Evolutionary conservation across 35 echinoderm and acorn worm genomes (phyloP), one percentile per base, ranked within the genome.

Genomic region (Lytechinus variegatus): DNA sequence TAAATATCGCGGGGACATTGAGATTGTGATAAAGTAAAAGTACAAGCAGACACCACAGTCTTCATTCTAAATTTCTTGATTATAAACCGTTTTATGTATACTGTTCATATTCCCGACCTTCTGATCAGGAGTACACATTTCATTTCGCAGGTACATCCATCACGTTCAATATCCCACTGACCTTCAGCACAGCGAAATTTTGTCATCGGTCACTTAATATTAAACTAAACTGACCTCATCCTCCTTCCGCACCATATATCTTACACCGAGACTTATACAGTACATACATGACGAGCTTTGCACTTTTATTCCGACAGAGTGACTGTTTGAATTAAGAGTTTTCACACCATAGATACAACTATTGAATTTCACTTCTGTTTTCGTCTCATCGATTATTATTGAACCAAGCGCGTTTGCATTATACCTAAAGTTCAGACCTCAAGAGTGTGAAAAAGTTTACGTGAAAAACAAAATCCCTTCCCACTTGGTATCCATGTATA

Each of bases 251-350:
- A 2, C n/a, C 66, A 79, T 8, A 7, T n/a, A 7, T n/a, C 66
- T 24, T 79, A 19, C 66, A 79, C 6, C 66, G n/a, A 7, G 66
- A 79, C 19, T 79, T 79, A 79, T 79, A 79, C 66, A 24, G 19
- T 79, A 79, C 66, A 79, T 79, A 79, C 66, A 79, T 79, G 66
- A 79, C 66, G 66, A 79, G 66, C n/a, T 79, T 24, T 79, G 66
- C 21, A 79, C 66, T 79, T 79, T 79, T 16, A 79, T 79, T 16
- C 66, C 19, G 33, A 44, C 33, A 44, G 33, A 44, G 33, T 79
- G 19, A 79, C 7, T 79, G 1, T 24, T 8, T 79, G 16, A 16
- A 16, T 79, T 24, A 19, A 79, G 2, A 5, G n/a, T 79, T 19
- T 4, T 24, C 21, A 24, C 66, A 5, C 8, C 66, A n/a, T n/a